Evolutionary conservation across 2,113 vertebrate genomes (phyloP).

Genomic region (Eonycteris spelaea): DNA sequence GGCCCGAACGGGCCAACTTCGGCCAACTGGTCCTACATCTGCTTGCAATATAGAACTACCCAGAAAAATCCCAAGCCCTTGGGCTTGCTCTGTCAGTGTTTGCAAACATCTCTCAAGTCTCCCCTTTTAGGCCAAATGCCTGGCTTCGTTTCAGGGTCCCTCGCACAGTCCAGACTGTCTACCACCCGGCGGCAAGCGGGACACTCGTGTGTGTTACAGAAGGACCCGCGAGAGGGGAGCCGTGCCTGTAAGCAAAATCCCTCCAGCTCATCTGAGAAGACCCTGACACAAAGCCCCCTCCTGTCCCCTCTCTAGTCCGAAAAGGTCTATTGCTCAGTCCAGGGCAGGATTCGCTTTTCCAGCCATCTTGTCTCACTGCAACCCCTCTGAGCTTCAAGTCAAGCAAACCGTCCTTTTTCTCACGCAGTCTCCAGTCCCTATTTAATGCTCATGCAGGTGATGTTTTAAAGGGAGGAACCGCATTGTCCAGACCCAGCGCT

Average conservation of each 20-base stretch:
- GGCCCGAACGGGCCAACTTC: not conserved
- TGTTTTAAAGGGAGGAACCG: not conserved
- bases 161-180: not conserved
- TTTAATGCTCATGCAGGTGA: not conserved
- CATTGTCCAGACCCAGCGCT: fast-evolving
- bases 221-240: too few relatives aligned
- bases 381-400: not conserved
- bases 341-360: not conserved
- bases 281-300: fast-evolving
- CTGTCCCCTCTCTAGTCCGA: not conserved
- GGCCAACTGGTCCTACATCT: not conserved
- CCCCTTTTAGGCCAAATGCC: not conserved
- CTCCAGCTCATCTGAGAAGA: not conserved
- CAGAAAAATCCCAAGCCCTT: not conserved
- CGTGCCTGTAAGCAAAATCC: not conserved
- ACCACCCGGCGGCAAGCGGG: not conserved
- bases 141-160: not conserved
- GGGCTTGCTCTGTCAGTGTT: not conserved
- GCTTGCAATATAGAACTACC: not conserved
- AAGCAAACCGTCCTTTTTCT: not conserved
- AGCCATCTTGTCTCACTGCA: not conserved
- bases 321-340: not conserved
- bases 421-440: not conserved
- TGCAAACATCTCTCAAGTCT: not conserved
- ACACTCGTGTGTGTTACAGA: not conserved